Evolutionary conservation across 1,140 invertebrate species (phyloP), one percentile per base, ranked within the genome.

Genomic region (Temnothorax longispinosus): DNA sequence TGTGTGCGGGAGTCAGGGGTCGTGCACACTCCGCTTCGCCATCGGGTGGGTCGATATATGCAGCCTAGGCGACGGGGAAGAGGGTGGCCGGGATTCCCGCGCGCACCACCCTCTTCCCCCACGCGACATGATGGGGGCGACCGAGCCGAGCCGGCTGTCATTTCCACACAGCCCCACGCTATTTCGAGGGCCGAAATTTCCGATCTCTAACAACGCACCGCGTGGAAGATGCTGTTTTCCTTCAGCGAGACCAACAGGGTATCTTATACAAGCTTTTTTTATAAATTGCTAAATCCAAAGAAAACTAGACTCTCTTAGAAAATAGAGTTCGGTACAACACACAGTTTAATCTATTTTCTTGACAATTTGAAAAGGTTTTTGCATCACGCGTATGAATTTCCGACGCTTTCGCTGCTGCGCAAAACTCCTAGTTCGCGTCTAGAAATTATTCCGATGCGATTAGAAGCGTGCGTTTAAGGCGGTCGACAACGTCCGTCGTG

Each of bases 21-120:
- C 80, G 80, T 84, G 54, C 80, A 84, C 80, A 74, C 80, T 84
- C 69, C 41, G 80, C 80, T 84, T 47, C 69, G 54, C 80, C 80
- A 35, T 47, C 69, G 69, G 69, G 69, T 84, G 80, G 80, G 80
- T 84, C 80, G 80, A 84, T 84, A 84, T 84, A 84, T 84, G 80
- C 80, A 84, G 80, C 69, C 69, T 44, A 58, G 69, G 69, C 80
- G 54, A 84, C 54, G 80, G 80, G 54, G 80, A 62, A 84, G 80
- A 75, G 80, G 80, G 80, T 75, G 69, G 80, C 80, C 69, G 56
- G 80, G 69, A 84, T 84, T 84, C 80, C 69, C 80, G 80, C 69
- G 69, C 80, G 69, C 65, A 10, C 65, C 15, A 54, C 78, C 47
- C 62, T 41, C 54, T 44, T 21, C 38, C 72, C 18, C 52, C 27